These are phyloP conservation scores for Thunnus albacares DNA, from an alignment of 2,797 vertebrate genomes.

Conservation along the genomic window DNA sequence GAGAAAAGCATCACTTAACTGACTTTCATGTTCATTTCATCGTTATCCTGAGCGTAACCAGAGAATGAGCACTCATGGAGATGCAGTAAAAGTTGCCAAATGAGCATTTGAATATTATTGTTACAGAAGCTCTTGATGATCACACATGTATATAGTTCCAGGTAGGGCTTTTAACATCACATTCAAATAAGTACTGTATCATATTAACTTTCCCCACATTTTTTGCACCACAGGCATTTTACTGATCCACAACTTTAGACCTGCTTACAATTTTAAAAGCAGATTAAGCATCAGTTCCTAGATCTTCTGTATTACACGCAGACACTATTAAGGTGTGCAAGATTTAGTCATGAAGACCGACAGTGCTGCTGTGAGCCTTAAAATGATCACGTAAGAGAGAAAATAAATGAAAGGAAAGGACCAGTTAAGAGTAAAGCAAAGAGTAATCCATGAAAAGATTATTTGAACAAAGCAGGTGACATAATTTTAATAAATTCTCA, in stretches of 20 bases:
- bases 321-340: conserved; percentile 1
- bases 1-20: not conserved
- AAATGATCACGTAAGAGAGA: not conserved
- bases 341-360: not conserved
- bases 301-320: conserved; percentile 22
- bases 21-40: conserved; percentile 34
- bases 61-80: conserved; percentile 28
- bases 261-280: conserved; percentile 33
- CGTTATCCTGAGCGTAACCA: conserved; percentile 35
- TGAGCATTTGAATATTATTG: conserved; percentile 59
- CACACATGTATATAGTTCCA: conserved; percentile 40
- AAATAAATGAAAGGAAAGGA: not conserved
- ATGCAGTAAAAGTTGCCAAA: conserved; percentile 44
- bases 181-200: conserved; percentile 31
- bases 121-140: conserved; percentile 45
- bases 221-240: conserved; percentile 20
- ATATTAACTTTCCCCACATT: conserved; percentile 19
- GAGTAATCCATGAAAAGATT: not conserved
- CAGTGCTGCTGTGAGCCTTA: conserved; percentile 8
- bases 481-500: conserved; percentile 7
- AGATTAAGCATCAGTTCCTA: conserved; percentile 24
- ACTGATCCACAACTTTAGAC: conserved; percentile 28
- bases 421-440: not conserved
- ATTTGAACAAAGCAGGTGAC: not conserved
- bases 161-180: conserved; percentile 45